Percentiles rank a stretch among this genome's conserved stretches.
Conservation (phyloP, 1,140 invertebrate species). For the Manduca sexta region DNA sequence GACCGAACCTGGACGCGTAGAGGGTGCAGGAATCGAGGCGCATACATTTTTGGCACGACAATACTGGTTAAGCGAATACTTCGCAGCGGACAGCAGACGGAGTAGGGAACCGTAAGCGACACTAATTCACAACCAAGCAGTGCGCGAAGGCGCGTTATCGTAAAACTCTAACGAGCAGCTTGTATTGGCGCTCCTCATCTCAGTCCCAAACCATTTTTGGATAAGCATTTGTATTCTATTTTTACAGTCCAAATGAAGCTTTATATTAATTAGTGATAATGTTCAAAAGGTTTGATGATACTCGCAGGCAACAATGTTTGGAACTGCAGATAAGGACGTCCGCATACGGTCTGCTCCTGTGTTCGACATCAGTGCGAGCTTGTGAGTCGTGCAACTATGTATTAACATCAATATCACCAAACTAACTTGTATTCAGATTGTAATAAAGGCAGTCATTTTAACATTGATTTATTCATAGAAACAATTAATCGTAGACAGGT, state of each 20-base stretch:
- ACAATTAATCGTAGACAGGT: background rate
- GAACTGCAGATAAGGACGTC: background rate
- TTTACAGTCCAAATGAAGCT: too few species aligned
- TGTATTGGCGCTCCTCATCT: background rate
- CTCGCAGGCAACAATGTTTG: background rate
- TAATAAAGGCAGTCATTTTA: background rate
- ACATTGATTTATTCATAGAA: background rate
- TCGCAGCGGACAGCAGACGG: slow-evolving; percentile 6
- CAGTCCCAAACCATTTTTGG: too few species aligned
- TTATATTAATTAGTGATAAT: too few species aligned
- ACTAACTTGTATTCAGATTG: background rate
- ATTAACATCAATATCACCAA: background rate
- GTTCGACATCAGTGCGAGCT: slow-evolving; percentile 20
- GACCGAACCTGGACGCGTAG: too few species aligned
- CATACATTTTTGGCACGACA: slow-evolving; percentile 36
- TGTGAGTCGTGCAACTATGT: slow-evolving; percentile 33
- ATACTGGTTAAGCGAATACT: slow-evolving; percentile 21
- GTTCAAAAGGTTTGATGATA: background rate
- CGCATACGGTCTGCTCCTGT: background rate
- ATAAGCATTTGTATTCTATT: too few species aligned
- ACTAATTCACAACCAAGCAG: slow-evolving; percentile 44
- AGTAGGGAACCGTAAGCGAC: slow-evolving; percentile 24
- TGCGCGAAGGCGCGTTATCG: slow-evolving; percentile 11
- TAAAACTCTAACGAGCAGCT: slow-evolving; percentile 4
- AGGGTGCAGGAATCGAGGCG: too few species aligned